Evolutionary conservation across 2,113 vertebrate genomes (phyloP), one percentile per base, ranked within the genome.

Genomic region (Callipepla californica): DNA sequence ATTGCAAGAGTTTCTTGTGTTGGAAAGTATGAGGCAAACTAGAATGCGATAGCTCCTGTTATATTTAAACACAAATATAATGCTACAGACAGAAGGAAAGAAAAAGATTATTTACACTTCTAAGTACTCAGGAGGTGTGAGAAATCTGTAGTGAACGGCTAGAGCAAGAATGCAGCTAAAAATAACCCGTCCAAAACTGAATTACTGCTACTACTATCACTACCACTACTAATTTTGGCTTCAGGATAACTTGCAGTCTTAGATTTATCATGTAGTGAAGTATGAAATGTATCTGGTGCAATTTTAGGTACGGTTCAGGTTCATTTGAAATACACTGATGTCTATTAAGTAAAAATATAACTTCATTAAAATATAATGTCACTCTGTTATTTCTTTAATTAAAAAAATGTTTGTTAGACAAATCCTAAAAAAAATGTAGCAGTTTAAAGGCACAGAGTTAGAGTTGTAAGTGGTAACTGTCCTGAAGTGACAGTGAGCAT

Each of bases 21-120:
- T 95, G 93, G 79, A 91, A 96, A 96, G 87, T 74, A 79, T 94
- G 93, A 95, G 87, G 80, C 70, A 85, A 94, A 66, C 75, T 83
- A 87, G 85, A 67, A 87, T 80, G 68, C 85, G 82, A 82, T 85
- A 94, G 82, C 89, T 91, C 85, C 75, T 89, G 87, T 92, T 95
- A 80, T 87, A 67, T 92, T 92, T 94, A 92, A 95, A 85, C 76
- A 87, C 65, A 87, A 95, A 96, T 85, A 83, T 44, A 94, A 85
- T 91, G 80, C 91, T 83, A 48, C 67, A 91, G 72, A 59, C 78
- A 81, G 82, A 74, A 32, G 53, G 3, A 1, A 45, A 53, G 87
- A 95, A 91, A 77, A 72, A 80, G 16, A 68, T 87, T 91, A 89
- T 93, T 93, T 94, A 85, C 79, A 85, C 57, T 94, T 92, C 1